Evolutionary conservation across 2,113 vertebrate genomes (phyloP).

Genomic region (Tichodroma muraria): DNA sequence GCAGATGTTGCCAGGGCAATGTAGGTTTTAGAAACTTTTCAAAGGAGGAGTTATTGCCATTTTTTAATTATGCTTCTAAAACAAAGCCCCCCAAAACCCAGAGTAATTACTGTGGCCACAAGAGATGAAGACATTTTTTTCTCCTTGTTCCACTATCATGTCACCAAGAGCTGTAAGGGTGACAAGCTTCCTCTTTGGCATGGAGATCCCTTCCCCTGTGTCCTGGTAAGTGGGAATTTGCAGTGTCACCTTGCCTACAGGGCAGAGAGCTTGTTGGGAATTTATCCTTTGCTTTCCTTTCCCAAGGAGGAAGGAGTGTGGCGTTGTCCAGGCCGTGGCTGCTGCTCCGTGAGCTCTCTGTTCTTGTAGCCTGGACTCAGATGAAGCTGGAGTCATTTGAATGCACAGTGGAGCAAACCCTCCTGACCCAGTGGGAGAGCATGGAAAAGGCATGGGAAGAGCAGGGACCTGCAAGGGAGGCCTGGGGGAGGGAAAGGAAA

Average conservation of each 20-base stretch:
- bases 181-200: not conserved
- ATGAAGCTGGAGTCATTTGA: too few relatives aligned
- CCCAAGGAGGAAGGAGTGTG: not conserved
- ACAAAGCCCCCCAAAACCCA: not conserved
- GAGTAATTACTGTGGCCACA: not conserved
- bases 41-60: not conserved
- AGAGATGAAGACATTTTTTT: not conserved
- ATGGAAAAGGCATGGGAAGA: not conserved
- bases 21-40: conserved; percentile 9
- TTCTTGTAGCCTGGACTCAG: not conserved
- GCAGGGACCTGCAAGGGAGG: not conserved
- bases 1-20: conserved; percentile 20
- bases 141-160: not conserved
- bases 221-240: not conserved
- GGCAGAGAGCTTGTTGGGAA: not conserved
- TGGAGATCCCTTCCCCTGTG: accelerated
- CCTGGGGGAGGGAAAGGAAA: not conserved
- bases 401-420: not conserved
- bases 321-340: not conserved
- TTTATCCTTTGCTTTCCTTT: not conserved
- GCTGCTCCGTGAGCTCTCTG: not conserved
- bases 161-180: not conserved
- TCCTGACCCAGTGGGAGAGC: not conserved
- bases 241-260: not conserved
- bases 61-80: not conserved